Evolutionary conservation across 2,113 vertebrate species (phyloP), one percentile per base, ranked within the genome.

Genomic region (Ellobius talpinus): DNA sequence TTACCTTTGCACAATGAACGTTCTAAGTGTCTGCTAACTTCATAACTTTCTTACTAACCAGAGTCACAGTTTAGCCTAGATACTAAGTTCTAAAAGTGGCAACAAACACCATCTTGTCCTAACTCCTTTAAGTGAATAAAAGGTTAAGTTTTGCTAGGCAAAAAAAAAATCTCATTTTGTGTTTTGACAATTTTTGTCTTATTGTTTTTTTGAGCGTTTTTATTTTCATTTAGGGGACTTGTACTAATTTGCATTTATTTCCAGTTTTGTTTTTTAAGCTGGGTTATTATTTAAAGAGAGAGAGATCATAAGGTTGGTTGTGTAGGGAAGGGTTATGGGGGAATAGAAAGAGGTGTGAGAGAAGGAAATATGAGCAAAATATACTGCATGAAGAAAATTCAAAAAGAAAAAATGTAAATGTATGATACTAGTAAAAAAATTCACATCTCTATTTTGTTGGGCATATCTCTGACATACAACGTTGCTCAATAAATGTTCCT

Each of bases 31-130:
- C 7, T 68, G 66, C 39, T 58, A 68, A 88, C 68, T 94, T 91
- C 84, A 77, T 87, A 50, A 92, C n/a, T 86, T 95, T 55, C 58
- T 68, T 58, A 93, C n/a, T 95, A 84, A 77, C 95, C 14, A 90
- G 7, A 42, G 93, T 72, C 65, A 91, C 45, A 89, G 94, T 84
- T 92, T 70, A 96, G 12, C 29, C 24, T 87, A 78, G 94, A 94
- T 33, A 82, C n/a, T 58, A 82, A 89, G 93, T 82, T 79, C 50
- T 88, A 91, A 95, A 95, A 33, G 73, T 91, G 52, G 63, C 73
- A 95, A 82, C 1, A 50, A 72, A 85, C 16, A 84, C 1, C 73
- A 88, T 68, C 1, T 76, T 88, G 58, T 24, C 55, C 74, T 5
- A 39, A 88, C 36, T 93, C 72, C 68, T 87, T 77, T 81, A 84